Evolutionary conservation across 2,113 vertebrate genomes (phyloP).

Genomic region (Heterotis niloticus): DNA sequence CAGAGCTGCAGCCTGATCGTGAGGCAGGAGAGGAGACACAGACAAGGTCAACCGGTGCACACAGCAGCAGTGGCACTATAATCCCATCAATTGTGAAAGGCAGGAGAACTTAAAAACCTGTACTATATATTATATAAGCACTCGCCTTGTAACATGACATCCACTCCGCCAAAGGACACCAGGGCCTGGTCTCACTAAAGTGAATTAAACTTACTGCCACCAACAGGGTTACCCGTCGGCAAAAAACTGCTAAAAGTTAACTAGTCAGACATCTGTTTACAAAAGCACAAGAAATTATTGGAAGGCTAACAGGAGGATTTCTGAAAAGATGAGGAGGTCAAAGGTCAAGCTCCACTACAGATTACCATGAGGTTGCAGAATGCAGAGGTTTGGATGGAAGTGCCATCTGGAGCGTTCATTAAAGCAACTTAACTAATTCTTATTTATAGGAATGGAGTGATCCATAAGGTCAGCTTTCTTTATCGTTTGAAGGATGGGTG

Average conservation of each 20-base stretch:
- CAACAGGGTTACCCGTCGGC: too few relatives aligned
- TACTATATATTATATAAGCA: constrained; percentile 34
- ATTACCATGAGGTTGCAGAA: background rate
- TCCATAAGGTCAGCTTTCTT: background rate
- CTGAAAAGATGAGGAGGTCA: background rate
- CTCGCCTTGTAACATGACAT: constrained; percentile 44
- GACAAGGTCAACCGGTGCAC: constrained; percentile 41
- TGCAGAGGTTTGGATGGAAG: background rate
- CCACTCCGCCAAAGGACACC: constrained; percentile 37
- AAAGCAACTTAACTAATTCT: too few relatives aligned
- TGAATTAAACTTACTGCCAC: constrained; percentile 25
- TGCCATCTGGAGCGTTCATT: background rate
- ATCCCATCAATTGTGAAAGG: constrained; percentile 23
- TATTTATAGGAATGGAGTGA: background rate
- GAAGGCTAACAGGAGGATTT: too few relatives aligned
- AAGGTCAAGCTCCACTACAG: background rate
- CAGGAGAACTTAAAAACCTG: constrained; percentile 34
- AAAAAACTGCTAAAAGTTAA: too few relatives aligned
- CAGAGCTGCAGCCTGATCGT: constrained; percentile 57
- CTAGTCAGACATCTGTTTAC: too few relatives aligned
- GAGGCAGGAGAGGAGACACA: constrained; percentile 43
- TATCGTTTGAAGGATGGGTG: constrained; percentile 35
- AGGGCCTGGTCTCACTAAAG: constrained; percentile 31
- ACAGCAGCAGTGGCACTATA: background rate
- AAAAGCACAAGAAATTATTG: too few relatives aligned